Base-by-base conservation (phyloP, 2,113 vertebrate species). In the Chlamydotis undulata region DNA sequence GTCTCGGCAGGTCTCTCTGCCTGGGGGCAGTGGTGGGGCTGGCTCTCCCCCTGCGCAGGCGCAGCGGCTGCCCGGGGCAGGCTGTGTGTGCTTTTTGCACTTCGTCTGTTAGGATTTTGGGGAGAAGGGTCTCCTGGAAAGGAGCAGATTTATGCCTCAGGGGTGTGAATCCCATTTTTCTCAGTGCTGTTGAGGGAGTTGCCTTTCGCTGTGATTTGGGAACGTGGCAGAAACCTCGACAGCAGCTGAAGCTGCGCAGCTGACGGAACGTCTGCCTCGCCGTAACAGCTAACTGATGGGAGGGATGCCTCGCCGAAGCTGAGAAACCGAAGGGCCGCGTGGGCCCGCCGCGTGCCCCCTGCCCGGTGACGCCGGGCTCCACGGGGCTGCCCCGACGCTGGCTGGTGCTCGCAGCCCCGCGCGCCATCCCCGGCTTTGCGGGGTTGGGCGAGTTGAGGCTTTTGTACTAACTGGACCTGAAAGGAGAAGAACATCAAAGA, bases 71-170 rank as follows among this genome's bases (percentile, higher is more conserved):
- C 47, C 29, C 31, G 78, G 53, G 69, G 22, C 52, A 31, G 9
- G 16, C 21, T 1, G 0, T 2, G 23, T 1, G 1, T 8, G 43
- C 76, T 41, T 14, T n/a, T 39, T 65, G 39, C 11, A 1, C 49
- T 24, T 14, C 9, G 0, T 3, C 0, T 0, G 1, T 6, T 12
- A 1, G 4, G 19, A 15, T 26, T 68, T 41, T 19, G 4, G 84
- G 77, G 45, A 53, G 57, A 83, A 71, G 61, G 41, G 23, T 25
- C n/a, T 86, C 37, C 78, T 75, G 69, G 57, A 80, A 75, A 79
- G 35, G 82, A 69, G 82, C 91, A 65, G 82, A 39, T 59, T 52
- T n/a, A 1, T 47, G 12, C 0, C 75, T 55, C 67, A 1, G 82
- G 52, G 31, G 4, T 67, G 75, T 37, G 67, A 94, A 85, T 80